A percentile compares a stretch with the other conserved stretches of the same genome.
Conservation (phyloP, 2,113 vertebrate genomes). For the Oxyruncus cristatus region DNA sequence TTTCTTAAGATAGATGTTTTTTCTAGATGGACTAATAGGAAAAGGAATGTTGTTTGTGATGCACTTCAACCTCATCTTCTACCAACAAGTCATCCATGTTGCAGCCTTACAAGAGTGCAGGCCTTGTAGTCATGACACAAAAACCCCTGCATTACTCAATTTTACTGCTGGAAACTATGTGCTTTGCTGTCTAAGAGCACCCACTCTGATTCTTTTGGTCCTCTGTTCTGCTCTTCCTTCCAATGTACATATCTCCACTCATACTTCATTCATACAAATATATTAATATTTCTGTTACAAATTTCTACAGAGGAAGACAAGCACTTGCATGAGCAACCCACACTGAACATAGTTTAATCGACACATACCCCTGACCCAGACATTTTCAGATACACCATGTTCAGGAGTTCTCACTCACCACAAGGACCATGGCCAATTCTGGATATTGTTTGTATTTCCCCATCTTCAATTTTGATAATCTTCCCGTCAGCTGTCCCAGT, state of each 20-base stretch:
- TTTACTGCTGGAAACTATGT: background rate
- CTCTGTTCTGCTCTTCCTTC: background rate
- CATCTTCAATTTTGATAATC: constrained; percentile 88
- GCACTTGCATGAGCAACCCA: background rate
- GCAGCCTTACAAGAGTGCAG: background rate
- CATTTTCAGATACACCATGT: background rate
- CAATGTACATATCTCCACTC: background rate
- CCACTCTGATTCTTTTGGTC: background rate
- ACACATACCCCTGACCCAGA: background rate
- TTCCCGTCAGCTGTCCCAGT: constrained; percentile 92
- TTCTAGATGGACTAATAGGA: background rate
- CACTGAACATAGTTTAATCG: background rate
- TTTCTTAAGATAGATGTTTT: background rate
- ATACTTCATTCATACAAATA: background rate
- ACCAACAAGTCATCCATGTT: background rate
- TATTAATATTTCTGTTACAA: background rate
- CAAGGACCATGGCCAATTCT: constrained; percentile 86
- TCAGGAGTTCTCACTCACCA: constrained; percentile 76
- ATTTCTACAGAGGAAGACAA: background rate
- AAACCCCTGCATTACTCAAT: background rate
- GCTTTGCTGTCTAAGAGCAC: background rate
- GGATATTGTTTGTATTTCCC: constrained; percentile 79
- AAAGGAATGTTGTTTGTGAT: background rate
- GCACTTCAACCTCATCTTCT: background rate
- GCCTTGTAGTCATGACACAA: background rate